These are phyloP conservation scores for Polypedilum pembai DNA, from an alignment of 1,140 invertebrate genomes.

Conservation along the genomic window DNA sequence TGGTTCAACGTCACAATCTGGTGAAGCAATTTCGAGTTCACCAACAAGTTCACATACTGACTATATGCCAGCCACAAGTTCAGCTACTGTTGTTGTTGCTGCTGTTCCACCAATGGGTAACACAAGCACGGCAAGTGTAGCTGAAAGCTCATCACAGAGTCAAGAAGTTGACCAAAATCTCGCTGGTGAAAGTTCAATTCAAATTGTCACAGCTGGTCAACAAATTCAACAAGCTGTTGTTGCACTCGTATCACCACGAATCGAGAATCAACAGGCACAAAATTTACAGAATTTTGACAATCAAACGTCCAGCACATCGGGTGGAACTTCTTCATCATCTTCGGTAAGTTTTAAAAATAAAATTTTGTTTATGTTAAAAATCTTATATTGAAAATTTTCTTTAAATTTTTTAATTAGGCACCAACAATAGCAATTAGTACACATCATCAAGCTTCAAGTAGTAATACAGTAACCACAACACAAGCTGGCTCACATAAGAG, in stretches of 20 bases:
- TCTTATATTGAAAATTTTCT: background rate
- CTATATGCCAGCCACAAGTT: constrained; percentile 63
- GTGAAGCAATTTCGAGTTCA: constrained; percentile 50
- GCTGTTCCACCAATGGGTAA: constrained; percentile 45
- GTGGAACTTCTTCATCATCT: constrained; percentile 36
- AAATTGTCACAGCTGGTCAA: constrained; percentile 40
- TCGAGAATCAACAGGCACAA: constrained; percentile 47
- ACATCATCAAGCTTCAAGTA: constrained; percentile 50
- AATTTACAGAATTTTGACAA: constrained; percentile 44
- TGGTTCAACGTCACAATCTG: constrained; percentile 45
- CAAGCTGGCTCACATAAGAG: constrained; percentile 51
- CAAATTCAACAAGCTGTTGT: constrained; percentile 60
- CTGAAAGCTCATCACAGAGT: constrained; percentile 42
- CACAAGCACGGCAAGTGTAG: constrained; percentile 36
- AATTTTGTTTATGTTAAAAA: background rate
- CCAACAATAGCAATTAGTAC: constrained; percentile 43
- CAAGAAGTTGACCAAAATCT: constrained; percentile 36
- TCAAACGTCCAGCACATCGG: constrained; percentile 43
- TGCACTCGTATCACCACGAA: constrained; percentile 62
- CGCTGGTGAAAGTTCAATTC: constrained; percentile 30
- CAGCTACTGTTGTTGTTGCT: constrained; percentile 46
- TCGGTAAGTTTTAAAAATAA: constrained; percentile 29
- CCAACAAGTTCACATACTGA: constrained; percentile 57
- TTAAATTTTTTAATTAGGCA: background rate
- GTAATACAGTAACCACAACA: constrained; percentile 54